Evolutionary conservation across 2,797 vertebrate species (phyloP).

Genomic region (Malurus leucopterus): DNA sequence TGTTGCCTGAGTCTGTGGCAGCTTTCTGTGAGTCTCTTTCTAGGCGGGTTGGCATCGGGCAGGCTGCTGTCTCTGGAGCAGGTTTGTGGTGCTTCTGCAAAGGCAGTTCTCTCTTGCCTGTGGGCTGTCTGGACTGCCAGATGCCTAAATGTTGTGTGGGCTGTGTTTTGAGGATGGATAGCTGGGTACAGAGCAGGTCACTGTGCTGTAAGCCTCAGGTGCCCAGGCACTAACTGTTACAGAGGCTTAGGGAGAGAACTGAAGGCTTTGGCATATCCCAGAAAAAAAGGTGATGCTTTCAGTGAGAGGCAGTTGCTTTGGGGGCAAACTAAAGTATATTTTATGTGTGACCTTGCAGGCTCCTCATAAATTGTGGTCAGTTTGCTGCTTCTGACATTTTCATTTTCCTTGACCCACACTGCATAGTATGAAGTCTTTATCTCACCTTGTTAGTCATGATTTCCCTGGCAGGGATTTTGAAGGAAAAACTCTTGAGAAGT

Average conservation of each 20-base stretch:
- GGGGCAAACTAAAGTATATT: not conserved
- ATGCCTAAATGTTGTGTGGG: not conserved
- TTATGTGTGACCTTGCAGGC: not conserved
- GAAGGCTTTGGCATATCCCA: not conserved
- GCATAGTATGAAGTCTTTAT: not conserved
- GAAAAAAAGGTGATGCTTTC: not conserved
- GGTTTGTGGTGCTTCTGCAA: not conserved
- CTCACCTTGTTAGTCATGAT: not conserved
- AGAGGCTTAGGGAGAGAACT: not conserved
- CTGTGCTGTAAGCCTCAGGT: not conserved
- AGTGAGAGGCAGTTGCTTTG: not conserved
- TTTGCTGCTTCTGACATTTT: not conserved
- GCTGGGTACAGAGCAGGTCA: accelerated
- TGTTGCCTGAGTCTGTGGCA: not conserved
- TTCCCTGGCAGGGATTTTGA: not conserved
- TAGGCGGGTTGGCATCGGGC: not conserved
- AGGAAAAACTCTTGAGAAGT: not conserved
- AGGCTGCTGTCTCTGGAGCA: not conserved
- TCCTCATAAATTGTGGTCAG: not conserved
- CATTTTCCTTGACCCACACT: not conserved
- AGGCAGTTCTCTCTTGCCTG: not conserved
- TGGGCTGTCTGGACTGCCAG: not conserved
- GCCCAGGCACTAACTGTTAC: not conserved
- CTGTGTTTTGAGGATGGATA: not conserved
- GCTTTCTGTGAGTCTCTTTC: not conserved